These are phyloP conservation scores for Tryphoninae sp. DNA, from an alignment of 2,888 invertebrate genomes.

Conservation along the genomic window DNA sequence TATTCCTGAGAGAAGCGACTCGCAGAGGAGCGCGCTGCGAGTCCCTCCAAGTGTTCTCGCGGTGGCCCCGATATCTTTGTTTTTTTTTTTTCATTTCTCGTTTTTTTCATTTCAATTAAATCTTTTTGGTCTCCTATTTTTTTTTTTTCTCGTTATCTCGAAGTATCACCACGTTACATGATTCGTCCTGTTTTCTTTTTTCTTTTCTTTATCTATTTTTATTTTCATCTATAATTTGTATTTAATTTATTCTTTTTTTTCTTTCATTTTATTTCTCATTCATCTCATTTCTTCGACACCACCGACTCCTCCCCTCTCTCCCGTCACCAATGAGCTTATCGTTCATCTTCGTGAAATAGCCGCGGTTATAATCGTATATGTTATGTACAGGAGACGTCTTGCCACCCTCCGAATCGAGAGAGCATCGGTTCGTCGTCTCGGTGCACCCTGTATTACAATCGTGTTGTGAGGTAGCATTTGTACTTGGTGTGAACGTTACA, in stretches of 20 bases:
- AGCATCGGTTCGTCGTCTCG: conserved; percentile 64
- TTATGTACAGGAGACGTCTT: conserved; percentile 72
- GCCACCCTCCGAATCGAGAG: conserved; percentile 64
- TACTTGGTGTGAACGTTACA: conserved; percentile 77
- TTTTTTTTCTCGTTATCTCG: conserved; percentile 56
- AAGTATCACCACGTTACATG: conserved; percentile 59
- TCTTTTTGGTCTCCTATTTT: conserved; percentile 48
- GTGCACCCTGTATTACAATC: conserved; percentile 79
- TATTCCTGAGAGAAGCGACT: conserved; percentile 78
- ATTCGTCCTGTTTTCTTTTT: conserved; percentile 49
- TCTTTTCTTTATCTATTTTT: background rate
- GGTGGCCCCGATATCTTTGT: conserved; percentile 64
- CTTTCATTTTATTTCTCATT: conserved; percentile 40
- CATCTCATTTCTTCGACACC: conserved; percentile 19
- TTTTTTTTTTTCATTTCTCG: conserved; percentile 46
- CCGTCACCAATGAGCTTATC: conserved; percentile 54
- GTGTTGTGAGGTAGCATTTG: conserved; percentile 80
- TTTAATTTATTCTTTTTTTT: conserved; percentile 42
- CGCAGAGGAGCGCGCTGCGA: conserved; percentile 61
- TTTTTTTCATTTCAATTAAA: conserved; percentile 23
- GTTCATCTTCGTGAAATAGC: conserved; percentile 68
- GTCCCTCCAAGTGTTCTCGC: conserved; percentile 71
- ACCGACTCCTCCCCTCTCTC: conserved; percentile 2
- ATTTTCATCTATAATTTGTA: conserved; percentile 58
- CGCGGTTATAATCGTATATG: conserved; percentile 65